Evolutionary conservation across 2,113 vertebrate genomes (phyloP).

Genomic region (Pygoscelis antarcticus): DNA sequence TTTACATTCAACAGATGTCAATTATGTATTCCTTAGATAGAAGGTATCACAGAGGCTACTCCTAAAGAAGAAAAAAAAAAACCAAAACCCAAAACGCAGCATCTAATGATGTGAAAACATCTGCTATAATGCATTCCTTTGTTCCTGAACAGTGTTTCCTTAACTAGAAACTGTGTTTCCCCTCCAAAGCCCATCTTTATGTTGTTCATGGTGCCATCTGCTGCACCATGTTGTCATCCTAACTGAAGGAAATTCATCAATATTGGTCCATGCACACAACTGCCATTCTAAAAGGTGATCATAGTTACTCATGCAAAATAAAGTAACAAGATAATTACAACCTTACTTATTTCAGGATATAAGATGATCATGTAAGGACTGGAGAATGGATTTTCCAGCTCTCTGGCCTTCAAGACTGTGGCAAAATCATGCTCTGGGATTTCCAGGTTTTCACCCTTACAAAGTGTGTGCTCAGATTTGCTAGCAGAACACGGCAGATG

Average conservation of each 20-base stretch:
- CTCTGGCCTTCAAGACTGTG: neutral
- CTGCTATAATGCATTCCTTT: neutral
- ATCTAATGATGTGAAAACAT: neutral
- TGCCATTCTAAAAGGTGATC: neutral
- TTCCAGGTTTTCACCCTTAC: neutral
- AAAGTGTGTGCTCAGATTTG: neutral
- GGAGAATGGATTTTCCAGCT: neutral
- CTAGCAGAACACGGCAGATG: neutral
- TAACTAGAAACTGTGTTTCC: neutral
- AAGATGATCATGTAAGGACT: neutral
- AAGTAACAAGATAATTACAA: neutral
- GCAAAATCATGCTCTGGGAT: neutral
- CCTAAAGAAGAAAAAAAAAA: neutral
- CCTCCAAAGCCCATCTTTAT: neutral
- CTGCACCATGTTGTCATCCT: neutral
- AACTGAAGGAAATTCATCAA: neutral
- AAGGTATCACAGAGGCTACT: no score
- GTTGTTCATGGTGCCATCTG: neutral
- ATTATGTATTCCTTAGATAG: neutral
- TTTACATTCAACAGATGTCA: neutral
- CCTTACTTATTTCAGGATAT: neutral
- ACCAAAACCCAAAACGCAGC: neutral
- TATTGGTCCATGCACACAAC: neutral
- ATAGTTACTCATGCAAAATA: neutral
- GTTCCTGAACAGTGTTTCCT: neutral